Evolutionary conservation across 2,888 invertebrate species (phyloP), one percentile per base, ranked within the genome.

Genomic region (Amblyjoppa fuscipennis): DNA sequence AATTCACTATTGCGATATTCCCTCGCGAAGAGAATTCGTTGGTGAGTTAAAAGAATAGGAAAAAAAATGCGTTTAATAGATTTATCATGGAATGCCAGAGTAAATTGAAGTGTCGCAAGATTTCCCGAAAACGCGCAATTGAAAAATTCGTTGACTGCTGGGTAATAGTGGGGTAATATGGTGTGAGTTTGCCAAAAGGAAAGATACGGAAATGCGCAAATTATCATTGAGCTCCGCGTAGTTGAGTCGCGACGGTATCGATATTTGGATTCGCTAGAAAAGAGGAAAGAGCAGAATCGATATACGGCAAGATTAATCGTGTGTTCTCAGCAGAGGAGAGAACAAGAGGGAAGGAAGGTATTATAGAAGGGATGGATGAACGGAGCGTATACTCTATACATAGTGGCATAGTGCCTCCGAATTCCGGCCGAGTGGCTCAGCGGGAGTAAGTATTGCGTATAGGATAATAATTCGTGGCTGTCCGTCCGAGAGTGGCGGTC

Each of bases 381-480:
- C 20, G n/a, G 45, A 11, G 34, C 51, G 66, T 71, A 80, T 34
- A 2, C 34, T 13, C 56, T 73, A 59, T 45, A 41, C 13, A 74
- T 16, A 13, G 6, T 31, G 20, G 49, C 13, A 16, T 34, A 49
- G 7, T 49, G 45, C 45, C n/a, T 64, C 64, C 51, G 64, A 41
- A 80, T 38, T 80, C 51, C 41, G 53, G 71, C 53, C 51, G 73
- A 80, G 71, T 73, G 38, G 64, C 41, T 80, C 34, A 41, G 28
- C 11, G 28, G 71, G 64, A 38, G 66, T 53, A 64, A 80, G 51
- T 79, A 79, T 79, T 66, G 79, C 73, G 53, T 66, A 73, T 66
- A 41, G 80, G 80, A 64, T 80, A 80, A 80, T 80, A 80, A 73
- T 80, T 73, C 80, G 73, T 80, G 73, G 64, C 73, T 80, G 66